phyloP scores from a whole-genome alignment of 1,140 invertebrate species.

The Leptinotarsa defecta region DNA sequence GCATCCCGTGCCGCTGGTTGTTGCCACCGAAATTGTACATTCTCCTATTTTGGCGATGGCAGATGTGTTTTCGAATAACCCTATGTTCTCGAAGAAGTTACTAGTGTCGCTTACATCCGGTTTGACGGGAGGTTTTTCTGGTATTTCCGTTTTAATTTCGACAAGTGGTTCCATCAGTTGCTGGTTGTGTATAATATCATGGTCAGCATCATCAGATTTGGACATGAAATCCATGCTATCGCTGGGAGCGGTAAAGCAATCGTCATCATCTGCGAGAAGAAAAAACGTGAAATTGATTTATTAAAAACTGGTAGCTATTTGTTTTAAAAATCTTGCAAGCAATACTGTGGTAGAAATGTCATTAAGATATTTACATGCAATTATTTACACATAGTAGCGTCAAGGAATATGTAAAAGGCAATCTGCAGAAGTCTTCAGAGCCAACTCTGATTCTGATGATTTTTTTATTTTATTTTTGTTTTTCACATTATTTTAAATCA shows the following conservation, averaged over 20 bases:
- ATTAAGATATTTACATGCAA: not conserved
- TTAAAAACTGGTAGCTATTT: too few relatives aligned
- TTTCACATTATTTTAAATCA: too few relatives aligned
- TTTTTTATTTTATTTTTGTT: too few relatives aligned
- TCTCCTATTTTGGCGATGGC: conserved; percentile 43
- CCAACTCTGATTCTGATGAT: too few relatives aligned
- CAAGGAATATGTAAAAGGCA: too few relatives aligned
- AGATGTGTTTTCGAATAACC: conserved; percentile 32
- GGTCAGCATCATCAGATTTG: conserved; percentile 18
- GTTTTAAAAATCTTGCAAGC: not conserved
- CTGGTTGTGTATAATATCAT: conserved; percentile 28
- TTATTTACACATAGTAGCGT: too few relatives aligned
- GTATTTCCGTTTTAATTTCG: conserved; percentile 46
- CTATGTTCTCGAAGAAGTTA: conserved; percentile 34
- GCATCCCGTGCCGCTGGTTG: not conserved
- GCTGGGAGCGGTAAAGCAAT: not conserved
- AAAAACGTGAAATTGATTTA: not conserved
- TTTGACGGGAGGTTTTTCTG: conserved; percentile 9
- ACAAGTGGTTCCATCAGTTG: conserved; percentile 47
- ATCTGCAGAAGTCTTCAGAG: too few relatives aligned
- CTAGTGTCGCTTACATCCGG: conserved; percentile 4
- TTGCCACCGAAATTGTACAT: conserved; percentile 46
- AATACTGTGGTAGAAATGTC: not conserved
- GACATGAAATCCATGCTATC: conserved; percentile 7
- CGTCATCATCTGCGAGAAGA: too few relatives aligned